phyloP scores from a whole-genome alignment of 2,888 invertebrate species.

The Trissoscelio sp. region DNA sequence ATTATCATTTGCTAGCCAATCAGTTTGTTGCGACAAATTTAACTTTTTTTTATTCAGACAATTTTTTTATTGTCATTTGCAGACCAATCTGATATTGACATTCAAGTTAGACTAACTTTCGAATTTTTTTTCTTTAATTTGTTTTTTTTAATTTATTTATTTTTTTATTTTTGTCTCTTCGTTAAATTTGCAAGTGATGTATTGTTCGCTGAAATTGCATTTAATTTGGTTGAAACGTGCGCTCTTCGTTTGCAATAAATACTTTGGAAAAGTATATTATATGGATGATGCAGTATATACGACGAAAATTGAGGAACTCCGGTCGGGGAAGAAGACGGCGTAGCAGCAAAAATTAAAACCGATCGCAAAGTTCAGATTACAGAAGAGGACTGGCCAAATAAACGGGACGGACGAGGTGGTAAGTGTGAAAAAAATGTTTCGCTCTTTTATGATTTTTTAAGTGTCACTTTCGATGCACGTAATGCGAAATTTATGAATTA shows the following conservation, averaged over 20 bases:
- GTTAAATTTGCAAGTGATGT: background rate
- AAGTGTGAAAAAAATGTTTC: slow-evolving; percentile 62
- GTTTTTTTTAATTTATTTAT: background rate
- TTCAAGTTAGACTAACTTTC: slow-evolving; percentile 9
- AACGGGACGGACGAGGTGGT: slow-evolving; percentile 60
- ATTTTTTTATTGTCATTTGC: no score
- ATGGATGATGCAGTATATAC: background rate
- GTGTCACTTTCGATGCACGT: slow-evolving; percentile 41
- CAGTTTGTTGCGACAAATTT: slow-evolving; percentile 20
- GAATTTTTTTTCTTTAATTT: background rate
- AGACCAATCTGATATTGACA: slow-evolving; percentile 12
- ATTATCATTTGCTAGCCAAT: slow-evolving; percentile 51
- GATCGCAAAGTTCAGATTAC: slow-evolving; percentile 65
- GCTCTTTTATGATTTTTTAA: slow-evolving; percentile 36
- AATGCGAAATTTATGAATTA: background rate
- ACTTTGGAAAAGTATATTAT: slow-evolving; percentile 17
- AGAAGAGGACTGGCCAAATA: slow-evolving; percentile 59
- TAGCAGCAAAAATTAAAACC: slow-evolving; percentile 61
- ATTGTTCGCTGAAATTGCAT: background rate
- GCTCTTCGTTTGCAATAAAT: slow-evolving; percentile 24
- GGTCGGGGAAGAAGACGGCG: slow-evolving; percentile 36
- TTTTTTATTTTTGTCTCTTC: background rate
- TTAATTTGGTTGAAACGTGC: background rate
- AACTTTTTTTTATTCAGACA: slow-evolving; percentile 9
- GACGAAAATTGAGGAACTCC: slow-evolving; percentile 57